Base-by-base conservation (phyloP, 64 coral and sea anemone species). In the Dendronephthya gigantea region DNA sequence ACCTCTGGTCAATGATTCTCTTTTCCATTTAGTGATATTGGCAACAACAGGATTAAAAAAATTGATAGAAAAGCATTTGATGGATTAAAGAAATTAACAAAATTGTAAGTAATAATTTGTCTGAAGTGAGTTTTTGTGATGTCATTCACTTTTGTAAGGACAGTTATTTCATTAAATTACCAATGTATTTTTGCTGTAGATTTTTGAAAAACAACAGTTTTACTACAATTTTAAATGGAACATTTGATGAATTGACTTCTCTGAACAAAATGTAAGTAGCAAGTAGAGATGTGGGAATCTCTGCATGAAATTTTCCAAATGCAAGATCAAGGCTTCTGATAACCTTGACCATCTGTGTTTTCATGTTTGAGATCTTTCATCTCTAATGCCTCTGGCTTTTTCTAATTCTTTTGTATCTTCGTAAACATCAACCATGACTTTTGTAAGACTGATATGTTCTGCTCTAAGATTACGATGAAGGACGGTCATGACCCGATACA, bases 381-480 rank as follows among this genome's bases (percentile, higher is more conserved):
- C 15, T 79, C 68, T 28, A 74, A 74, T 34, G 29, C 36, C 36
- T 12, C 22, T 30, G 29, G 13, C 32, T 79, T 62, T 23, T 23
- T 62, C 25, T 27, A 62, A 2, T 62, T 79, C 72, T 79, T 79
- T 79, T 29, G 8, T 34, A 12, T 79, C 72, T 36, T 79, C 72
- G 10, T 35, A 79, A 79, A 79, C 30, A 36, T 79, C 72, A 12
- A 4, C 22, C 72, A 79, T 79, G 15, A 79, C 36, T 34, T 34
- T 79, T 15, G 72, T 79, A 36, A 79, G 36, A 79, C 72, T 79
- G 29, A 79, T 17, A 35, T 79, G 72, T 79, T 79, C 72, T 15
- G 72, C 36, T 36, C 2, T 79, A 35, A 79, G 72, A 35, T 79
- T 79, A 1, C 16, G 30, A 79, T 79, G 72, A 10, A 79, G 19